Base-by-base conservation (phyloP, 2,888 invertebrate species). In the Pogonocherus hispidulus region DNA sequence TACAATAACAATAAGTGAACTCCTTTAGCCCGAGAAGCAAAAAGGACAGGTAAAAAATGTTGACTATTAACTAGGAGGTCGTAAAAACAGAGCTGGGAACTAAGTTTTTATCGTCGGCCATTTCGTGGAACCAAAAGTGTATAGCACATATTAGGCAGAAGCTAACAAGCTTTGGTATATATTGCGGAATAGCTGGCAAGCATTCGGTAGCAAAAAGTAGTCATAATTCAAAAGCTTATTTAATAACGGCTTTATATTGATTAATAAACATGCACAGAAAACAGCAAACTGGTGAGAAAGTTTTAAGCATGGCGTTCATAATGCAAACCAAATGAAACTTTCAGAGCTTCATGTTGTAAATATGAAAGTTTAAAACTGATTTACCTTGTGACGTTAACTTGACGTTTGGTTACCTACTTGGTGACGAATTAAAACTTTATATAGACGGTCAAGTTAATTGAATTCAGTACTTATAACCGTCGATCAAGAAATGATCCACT, bases 1-100 rank as follows among this genome's bases (percentile, higher is more conserved):
- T 71, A 75, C 70, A 73, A 76, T 76, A 76, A 76, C 74, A 74
- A 73, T 76, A 69, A 76, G 67, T 69, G 75, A 72, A 70, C 49
- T 62, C 63, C 63, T 70, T 70, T 73, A 69, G 70, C 71, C 32
- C 51, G 67, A 63, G 70, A 69, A 66, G 68, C 69, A 66, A 70
- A 68, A 68, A 66, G 63, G 32, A 18, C 16, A 47, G 16, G 63
- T 72, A 70, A 72, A 72, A 70, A 72, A 72, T 72, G 63, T 64
- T 63, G 59, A 65, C 67, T 67, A 72, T 69, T 66, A 72, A 69
- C 63, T 60, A 69, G 67, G 65, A 59, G 47, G 57, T 27, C 35
- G 65, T 57, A 56, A 66, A 55, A 63, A 66, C 60, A 55, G 41
- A 66, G 51, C 41, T n/a, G 23, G 63, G 56, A 49, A 20, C 55